Conservation (phyloP, 2,113 vertebrate species). For the Aptenodytes patagonicus region DNA sequence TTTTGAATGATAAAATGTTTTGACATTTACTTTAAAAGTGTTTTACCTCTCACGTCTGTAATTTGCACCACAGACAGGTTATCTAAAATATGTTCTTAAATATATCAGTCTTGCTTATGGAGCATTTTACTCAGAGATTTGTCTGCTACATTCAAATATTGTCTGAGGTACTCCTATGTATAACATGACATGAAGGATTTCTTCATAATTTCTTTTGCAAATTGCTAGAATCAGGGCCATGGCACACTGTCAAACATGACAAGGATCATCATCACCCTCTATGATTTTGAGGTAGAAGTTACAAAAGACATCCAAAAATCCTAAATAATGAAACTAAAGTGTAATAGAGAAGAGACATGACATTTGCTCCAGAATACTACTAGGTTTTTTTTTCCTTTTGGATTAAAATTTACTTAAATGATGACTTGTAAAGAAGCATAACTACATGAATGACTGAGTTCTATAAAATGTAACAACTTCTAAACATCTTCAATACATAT, state of each 20-base stretch:
- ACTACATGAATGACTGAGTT: neutral
- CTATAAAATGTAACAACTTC: neutral
- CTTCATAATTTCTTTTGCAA: neutral
- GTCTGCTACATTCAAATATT: neutral
- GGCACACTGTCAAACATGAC: constrained; percentile 13
- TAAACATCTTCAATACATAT: neutral
- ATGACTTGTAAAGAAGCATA: neutral
- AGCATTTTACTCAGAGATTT: neutral
- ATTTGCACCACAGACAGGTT: constrained; percentile 21
- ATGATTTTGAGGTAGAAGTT: neutral
- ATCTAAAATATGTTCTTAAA: neutral
- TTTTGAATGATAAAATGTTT: neutral
- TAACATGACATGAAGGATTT: neutral
- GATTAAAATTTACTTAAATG: neutral
- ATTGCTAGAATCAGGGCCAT: neutral
- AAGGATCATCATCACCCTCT: neutral
- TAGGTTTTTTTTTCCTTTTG: neutral
- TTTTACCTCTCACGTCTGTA: constrained; percentile 27
- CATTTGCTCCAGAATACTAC: neutral
- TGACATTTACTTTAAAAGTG: neutral
- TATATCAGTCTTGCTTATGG: neutral
- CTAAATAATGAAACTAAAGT: neutral
- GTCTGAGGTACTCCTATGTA: neutral
- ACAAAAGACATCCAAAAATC: neutral
- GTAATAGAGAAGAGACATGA: neutral